Evolutionary conservation across 2,888 invertebrate genomes (phyloP), one percentile per base, ranked within the genome.

Genomic region (Dromius quadrimaculatus): DNA sequence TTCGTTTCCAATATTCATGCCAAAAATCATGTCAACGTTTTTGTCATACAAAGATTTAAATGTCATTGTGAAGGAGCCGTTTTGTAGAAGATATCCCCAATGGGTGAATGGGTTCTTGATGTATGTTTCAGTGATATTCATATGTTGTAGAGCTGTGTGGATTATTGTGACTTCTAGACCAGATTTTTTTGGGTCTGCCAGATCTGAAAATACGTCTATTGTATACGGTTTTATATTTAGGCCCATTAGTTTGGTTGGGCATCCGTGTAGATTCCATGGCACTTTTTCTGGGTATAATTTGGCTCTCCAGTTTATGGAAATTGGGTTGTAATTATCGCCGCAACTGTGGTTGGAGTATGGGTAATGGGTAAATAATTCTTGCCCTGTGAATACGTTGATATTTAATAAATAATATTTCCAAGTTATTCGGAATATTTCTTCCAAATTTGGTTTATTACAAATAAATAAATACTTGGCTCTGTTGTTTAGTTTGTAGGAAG

Each of bases 1-100:
- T 43, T 61, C 64, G 34, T 72, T 72, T 5, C 54, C 72, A 28
- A 63, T 70, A 1, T 54, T 57, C 72, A 70, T 72, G 6, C 72
- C 66, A 17, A 66, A 66, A 5, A 66, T 54, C 15, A 66, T 66
- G 22, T 66, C 66, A 0, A 57, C 66, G 20, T 66, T 17, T 20
- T 28, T 38, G 9, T 66, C 57, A 11, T 41, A 11, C 17, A 66
- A 19, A 2, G 54, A 66, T 28, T 66, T 66, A 15, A 54, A 38
- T 17, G 41, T 66, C 66, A 66, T 66, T 6, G 66, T 66, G 19
- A 54, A 50, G 28, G 36, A 57, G 5, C 66, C 66, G 41, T 66
- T 57, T 11, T 15, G 36, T 28, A 19, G 41, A 4, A 66, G 17
- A 17, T 41, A 66, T n/a, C 66, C 66, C 66, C 66, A 66, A 57